These are phyloP conservation scores for Tiphia femorata DNA, from an alignment of 2,888 invertebrate genomes.

Conservation along the genomic window DNA sequence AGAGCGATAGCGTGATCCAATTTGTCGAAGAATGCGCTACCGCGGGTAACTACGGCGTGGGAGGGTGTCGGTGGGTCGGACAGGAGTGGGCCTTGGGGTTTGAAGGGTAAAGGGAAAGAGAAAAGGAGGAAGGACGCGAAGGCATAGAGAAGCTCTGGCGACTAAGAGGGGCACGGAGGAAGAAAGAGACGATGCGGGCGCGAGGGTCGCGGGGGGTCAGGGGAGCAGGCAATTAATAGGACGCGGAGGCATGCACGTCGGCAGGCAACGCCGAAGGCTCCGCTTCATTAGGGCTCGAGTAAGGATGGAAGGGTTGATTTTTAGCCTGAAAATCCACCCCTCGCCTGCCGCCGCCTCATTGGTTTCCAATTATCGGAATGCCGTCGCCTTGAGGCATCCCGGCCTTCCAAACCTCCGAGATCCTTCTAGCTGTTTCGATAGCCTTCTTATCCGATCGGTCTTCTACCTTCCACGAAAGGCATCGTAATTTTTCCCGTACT, in stretches of 20 bases:
- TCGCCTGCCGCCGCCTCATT: conserved; percentile 53
- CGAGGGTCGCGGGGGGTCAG: conserved; percentile 15
- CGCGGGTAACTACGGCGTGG: conserved; percentile 51
- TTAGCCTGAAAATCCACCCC: conserved; percentile 53
- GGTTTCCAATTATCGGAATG: conserved; percentile 61
- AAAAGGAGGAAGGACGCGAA: conserved; percentile 17
- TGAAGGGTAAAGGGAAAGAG: conserved; percentile 27
- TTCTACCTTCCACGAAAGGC: too few species aligned
- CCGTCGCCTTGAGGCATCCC: conserved; percentile 50
- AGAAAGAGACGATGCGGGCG: conserved; percentile 9
- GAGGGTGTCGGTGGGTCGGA: conserved; percentile 40
- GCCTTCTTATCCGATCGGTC: too few species aligned
- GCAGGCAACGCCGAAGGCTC: conserved; percentile 56
- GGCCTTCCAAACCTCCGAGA: too few species aligned
- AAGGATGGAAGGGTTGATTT: conserved; percentile 56
- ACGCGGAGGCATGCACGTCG: conserved; percentile 61
- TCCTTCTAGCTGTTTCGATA: too few species aligned
- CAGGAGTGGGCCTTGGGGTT: conserved; percentile 24
- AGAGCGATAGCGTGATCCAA: conserved; percentile 64
- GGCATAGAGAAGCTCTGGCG: too few species aligned
- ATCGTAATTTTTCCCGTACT: too few species aligned
- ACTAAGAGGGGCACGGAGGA: neutral
- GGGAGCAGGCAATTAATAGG: conserved; percentile 61
- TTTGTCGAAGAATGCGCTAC: conserved; percentile 65
- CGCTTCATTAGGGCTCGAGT: conserved; percentile 59